These are phyloP conservation scores for Amyelois transitella DNA, from an alignment of 1,140 invertebrate genomes.

Conservation along the genomic window DNA sequence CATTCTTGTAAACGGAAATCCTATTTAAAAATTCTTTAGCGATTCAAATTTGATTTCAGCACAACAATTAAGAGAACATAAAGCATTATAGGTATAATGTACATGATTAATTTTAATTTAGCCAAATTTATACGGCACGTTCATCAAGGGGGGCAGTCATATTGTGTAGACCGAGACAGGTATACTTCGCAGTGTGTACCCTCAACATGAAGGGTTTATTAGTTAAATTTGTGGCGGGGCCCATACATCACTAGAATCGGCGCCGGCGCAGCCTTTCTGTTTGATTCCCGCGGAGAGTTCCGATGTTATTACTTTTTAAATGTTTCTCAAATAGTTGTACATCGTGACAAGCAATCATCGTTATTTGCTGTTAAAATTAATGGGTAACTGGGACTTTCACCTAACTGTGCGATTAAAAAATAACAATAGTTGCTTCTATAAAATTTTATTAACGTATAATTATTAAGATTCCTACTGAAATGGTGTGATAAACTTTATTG, in stretches of 20 bases:
- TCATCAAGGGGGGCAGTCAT: neutral
- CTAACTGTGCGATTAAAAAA: conserved; percentile 36
- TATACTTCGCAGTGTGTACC: conserved; percentile 39
- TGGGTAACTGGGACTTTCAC: conserved; percentile 47
- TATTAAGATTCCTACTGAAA: conserved; percentile 66
- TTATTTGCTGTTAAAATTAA: conserved; percentile 10
- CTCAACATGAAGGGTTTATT: conserved; percentile 54
- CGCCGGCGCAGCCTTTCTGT: conserved; percentile 55
- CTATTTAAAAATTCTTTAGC: too few species aligned
- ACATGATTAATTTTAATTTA: too few species aligned
- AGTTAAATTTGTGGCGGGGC: conserved; percentile 54
- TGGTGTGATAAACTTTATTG: conserved; percentile 70
- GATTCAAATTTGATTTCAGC: too few species aligned
- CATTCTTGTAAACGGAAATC: conserved; percentile 7
- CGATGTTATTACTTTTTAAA: conserved; percentile 33
- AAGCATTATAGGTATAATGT: too few species aligned
- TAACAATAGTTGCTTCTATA: conserved; percentile 47
- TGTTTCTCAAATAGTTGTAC: conserved; percentile 6
- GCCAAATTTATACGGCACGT: neutral
- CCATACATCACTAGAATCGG: conserved; percentile 57
- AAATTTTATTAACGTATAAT: conserved; percentile 59
- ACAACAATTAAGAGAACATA: too few species aligned
- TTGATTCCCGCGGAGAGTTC: conserved; percentile 48
- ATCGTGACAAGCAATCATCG: neutral
- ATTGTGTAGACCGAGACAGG: conserved; percentile 37